Evolutionary conservation across 2,888 invertebrate genomes (phyloP).

Genomic region (Thelaira solivaga): DNA sequence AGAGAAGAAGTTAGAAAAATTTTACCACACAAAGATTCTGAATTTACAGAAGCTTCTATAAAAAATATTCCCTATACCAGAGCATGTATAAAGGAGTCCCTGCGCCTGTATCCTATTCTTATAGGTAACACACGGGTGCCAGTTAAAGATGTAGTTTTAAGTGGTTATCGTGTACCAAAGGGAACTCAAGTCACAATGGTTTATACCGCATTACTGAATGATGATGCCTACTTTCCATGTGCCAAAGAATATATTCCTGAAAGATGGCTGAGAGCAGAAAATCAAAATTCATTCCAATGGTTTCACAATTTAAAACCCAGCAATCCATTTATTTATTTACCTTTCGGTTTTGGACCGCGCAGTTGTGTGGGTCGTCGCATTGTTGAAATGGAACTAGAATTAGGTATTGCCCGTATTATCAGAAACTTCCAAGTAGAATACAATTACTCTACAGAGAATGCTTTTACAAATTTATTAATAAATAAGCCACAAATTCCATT

Average conservation of each 20-base stretch:
- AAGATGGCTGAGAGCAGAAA: conserved; percentile 61
- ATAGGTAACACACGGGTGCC: conserved; percentile 79
- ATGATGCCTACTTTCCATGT: conserved; percentile 70
- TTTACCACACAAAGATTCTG: conserved; percentile 74
- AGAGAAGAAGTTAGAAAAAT: conserved; percentile 79
- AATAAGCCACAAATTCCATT: conserved; percentile 75
- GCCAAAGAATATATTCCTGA: conserved; percentile 60
- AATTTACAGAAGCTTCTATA: conserved; percentile 77
- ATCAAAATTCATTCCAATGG: conserved; percentile 10
- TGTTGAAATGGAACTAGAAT: conserved; percentile 84
- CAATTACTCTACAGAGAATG: conserved; percentile 70
- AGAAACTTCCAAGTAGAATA: conserved; percentile 72
- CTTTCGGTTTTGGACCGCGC: conserved; percentile 85
- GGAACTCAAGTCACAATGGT: conserved; percentile 84
- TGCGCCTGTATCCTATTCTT: conserved; percentile 81
- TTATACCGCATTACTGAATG: conserved; percentile 76
- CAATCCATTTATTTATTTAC: conserved; percentile 75
- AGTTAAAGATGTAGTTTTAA: conserved; percentile 80
- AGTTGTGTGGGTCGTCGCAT: conserved; percentile 85
- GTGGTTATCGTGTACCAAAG: conserved; percentile 82
- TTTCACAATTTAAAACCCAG: conserved; percentile 56
- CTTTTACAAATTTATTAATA: conserved; percentile 70
- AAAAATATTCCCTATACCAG: conserved; percentile 81
- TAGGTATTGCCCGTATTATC: conserved; percentile 77
- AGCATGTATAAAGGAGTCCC: conserved; percentile 86